phyloP scores from a whole-genome alignment of 2,797 vertebrate genomes.

The Monodelphis domestica region DNA sequence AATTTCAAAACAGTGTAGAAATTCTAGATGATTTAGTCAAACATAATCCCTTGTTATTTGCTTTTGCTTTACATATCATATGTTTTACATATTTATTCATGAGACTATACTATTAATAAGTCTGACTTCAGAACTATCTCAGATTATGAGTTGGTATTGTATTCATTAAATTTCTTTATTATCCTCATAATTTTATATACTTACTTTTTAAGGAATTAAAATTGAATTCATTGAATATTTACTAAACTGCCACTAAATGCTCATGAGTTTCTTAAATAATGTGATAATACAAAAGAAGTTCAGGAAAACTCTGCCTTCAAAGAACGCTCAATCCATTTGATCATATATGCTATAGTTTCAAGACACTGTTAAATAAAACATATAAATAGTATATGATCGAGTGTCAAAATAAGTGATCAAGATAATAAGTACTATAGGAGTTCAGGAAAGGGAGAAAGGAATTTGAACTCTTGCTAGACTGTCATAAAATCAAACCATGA shows the following conservation, averaged over 20 bases:
- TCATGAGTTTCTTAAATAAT: too few species aligned
- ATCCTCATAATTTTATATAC: neutral
- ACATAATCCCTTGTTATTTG: neutral
- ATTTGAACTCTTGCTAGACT: neutral
- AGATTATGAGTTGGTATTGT: neutral
- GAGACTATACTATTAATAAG: neutral
- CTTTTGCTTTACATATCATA: neutral
- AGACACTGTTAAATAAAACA: neutral
- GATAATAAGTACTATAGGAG: neutral
- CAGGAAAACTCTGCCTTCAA: neutral
- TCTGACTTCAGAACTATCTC: neutral
- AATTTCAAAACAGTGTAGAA: neutral
- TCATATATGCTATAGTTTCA: neutral
- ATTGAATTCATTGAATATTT: too few species aligned
- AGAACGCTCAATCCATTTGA: neutral
- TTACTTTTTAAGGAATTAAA: too few species aligned
- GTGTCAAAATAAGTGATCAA: neutral
- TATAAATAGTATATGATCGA: neutral
- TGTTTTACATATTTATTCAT: neutral
- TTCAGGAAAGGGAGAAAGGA: neutral
- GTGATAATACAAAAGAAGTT: neutral
- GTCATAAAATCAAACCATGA: neutral
- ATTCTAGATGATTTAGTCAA: neutral
- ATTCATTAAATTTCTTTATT: neutral
- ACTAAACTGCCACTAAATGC: too few species aligned